A percentile compares a stretch with the other conserved stretches of the same genome.
phyloP scores from a whole-genome alignment of 2,888 invertebrate species.

The Thysanoteuthis rhombus region DNA sequence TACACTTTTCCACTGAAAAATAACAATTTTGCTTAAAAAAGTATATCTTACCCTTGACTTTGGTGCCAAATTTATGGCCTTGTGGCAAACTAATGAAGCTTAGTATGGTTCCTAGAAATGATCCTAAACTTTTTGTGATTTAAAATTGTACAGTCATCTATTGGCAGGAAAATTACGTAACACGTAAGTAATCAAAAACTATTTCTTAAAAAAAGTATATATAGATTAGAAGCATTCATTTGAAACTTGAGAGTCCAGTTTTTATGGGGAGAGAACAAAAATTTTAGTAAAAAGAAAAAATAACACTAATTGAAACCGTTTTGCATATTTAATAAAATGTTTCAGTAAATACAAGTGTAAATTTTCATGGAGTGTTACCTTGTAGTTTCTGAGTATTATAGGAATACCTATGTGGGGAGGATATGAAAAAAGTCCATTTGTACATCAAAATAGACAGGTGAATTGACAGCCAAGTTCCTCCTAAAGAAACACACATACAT shows the following conservation, averaged over 20 bases:
- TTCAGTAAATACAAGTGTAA: not conserved
- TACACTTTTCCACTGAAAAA: too few relatives aligned
- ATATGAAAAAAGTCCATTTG: not conserved
- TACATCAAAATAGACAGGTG: not conserved
- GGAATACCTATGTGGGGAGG: not conserved
- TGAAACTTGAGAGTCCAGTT: not conserved
- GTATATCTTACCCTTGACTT: too few relatives aligned
- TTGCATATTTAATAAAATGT: not conserved
- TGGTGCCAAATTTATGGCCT: too few relatives aligned
- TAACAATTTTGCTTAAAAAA: too few relatives aligned
- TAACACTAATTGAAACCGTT: too few relatives aligned
- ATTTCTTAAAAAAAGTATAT: too few relatives aligned
- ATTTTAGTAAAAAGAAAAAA: not conserved
- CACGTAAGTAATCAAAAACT: too few relatives aligned
- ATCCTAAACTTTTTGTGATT: too few relatives aligned
- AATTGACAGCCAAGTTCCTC: not conserved
- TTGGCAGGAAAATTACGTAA: too few relatives aligned
- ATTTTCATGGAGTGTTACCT: not conserved
- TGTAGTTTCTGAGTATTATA: not conserved
- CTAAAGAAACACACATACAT: not conserved
- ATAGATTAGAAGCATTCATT: not conserved
- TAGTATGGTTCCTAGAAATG: too few relatives aligned
- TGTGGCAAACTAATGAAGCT: too few relatives aligned
- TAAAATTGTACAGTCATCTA: too few relatives aligned
- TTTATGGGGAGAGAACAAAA: not conserved